A percentile compares a stretch with the other conserved stretches of the same genome.
These are phyloP conservation scores for Channallabes apus DNA, from an alignment of 2,797 vertebrate species.

Conservation along the genomic window DNA sequence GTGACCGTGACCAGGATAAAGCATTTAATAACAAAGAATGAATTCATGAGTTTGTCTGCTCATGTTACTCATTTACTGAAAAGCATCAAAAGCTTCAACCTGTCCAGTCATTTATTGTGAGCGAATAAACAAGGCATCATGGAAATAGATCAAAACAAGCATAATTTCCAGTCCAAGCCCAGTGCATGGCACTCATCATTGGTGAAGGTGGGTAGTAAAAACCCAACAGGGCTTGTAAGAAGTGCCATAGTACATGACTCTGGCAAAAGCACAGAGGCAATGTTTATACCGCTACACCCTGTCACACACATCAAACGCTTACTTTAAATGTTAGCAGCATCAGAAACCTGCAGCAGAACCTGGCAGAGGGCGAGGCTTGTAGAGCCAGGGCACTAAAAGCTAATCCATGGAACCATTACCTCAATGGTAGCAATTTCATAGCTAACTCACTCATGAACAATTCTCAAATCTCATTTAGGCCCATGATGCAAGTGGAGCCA, in stretches of 20 bases:
- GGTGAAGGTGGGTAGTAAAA: slow-evolving; percentile 27
- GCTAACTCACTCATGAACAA: slow-evolving; percentile 63
- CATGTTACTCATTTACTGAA: slow-evolving; percentile 6
- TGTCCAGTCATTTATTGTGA: background rate
- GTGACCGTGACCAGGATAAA: background rate
- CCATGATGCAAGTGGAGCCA: slow-evolving; percentile 61
- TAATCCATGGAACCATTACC: slow-evolving; percentile 69
- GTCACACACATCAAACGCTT: slow-evolving; percentile 3
- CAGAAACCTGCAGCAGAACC: slow-evolving; percentile 55
- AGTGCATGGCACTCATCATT: background rate
- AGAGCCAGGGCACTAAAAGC: slow-evolving; percentile 61
- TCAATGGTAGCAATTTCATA: slow-evolving; percentile 67
- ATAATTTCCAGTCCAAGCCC: slow-evolving; percentile 22
- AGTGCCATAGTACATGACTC: slow-evolving; percentile 4
- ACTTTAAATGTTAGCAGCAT: slow-evolving; percentile 31
- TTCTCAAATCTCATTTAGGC: slow-evolving; percentile 64
- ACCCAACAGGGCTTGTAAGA: slow-evolving; percentile 11
- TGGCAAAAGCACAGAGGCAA: slow-evolving; percentile 23
- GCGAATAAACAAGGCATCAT: slow-evolving; percentile 2
- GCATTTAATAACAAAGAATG: background rate
- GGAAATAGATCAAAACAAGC: slow-evolving; percentile 24
- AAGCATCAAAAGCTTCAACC: background rate
- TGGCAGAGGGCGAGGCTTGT: slow-evolving; percentile 52
- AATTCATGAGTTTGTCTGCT: background rate
- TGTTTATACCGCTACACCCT: slow-evolving; percentile 26